Conservation (phyloP, 2,113 vertebrate species). For the Redunca redunca region DNA sequence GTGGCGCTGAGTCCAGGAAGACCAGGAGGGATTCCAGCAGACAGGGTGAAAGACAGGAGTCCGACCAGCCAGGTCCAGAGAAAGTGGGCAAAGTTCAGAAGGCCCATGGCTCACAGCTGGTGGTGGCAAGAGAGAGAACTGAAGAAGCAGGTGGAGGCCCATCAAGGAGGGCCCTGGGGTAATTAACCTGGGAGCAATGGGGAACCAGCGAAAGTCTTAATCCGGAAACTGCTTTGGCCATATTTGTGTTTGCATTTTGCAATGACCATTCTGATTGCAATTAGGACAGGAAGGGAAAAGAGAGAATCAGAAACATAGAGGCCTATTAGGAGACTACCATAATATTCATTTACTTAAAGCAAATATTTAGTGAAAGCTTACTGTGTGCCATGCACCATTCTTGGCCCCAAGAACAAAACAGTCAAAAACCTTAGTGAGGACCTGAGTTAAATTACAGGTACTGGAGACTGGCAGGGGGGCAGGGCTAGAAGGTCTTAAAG, state of each 20-base stretch:
- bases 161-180: too few relatives aligned
- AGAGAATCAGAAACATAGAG: background rate
- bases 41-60: fast-evolving
- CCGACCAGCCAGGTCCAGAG: background rate
- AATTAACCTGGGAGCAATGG: fast-evolving
- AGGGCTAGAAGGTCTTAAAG: background rate
- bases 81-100: background rate
- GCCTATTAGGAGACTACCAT: background rate
- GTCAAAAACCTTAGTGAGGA: background rate
- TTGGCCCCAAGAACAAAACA: background rate
- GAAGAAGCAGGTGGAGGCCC: background rate
- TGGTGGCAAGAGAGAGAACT: background rate
- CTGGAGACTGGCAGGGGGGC: background rate
- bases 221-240: too few relatives aligned
- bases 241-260: background rate
- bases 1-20: fast-evolving
- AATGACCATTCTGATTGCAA: background rate
- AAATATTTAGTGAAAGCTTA: background rate
- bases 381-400: background rate
- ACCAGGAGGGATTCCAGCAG: background rate
- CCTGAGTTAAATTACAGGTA: background rate
- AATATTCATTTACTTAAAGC: background rate
- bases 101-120: too few relatives aligned
- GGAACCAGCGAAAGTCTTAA: background rate
- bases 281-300: background rate